Evolutionary conservation across 2,888 invertebrate species (phyloP).

Genomic region (Tipula confusa): DNA sequence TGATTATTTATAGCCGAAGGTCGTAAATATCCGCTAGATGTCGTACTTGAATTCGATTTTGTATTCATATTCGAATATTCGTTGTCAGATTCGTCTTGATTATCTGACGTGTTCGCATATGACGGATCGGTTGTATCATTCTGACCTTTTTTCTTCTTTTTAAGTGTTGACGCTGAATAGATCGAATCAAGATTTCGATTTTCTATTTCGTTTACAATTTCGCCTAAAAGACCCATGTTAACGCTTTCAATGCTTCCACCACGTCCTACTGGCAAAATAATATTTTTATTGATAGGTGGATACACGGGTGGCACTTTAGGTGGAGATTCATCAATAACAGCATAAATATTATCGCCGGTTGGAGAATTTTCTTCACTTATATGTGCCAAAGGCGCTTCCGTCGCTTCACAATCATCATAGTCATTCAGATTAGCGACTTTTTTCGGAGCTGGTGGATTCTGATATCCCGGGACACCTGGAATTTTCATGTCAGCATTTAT

Average conservation of each 20-base stretch:
- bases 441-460: conserved; percentile 51
- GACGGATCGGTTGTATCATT: conserved; percentile 49
- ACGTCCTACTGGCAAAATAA: conserved; percentile 50
- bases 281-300: conserved; percentile 48
- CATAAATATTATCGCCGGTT: conserved; percentile 73
- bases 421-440: conserved; percentile 49
- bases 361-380: conserved; percentile 59
- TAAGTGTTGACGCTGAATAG: conserved; percentile 72
- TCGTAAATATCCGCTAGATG: conserved; percentile 69
- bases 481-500: conserved; percentile 47
- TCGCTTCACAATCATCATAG: conserved; percentile 74
- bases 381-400: conserved; percentile 57
- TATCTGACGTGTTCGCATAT: conserved; percentile 58
- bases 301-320: conserved; percentile 48
- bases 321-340: conserved; percentile 77
- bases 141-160: conserved; percentile 55
- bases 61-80: conserved; percentile 58
- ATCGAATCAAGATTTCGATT: conserved; percentile 82
- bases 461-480: conserved; percentile 56
- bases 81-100: conserved; percentile 57
- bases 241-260: conserved; percentile 56
- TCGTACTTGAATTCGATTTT: conserved; percentile 57
- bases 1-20: conserved; percentile 64
- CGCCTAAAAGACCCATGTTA: conserved; percentile 73
- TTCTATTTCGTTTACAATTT: conserved; percentile 84